phyloP scores from a whole-genome alignment of 2,797 vertebrate genomes.

The Myripristis jacobus region DNA sequence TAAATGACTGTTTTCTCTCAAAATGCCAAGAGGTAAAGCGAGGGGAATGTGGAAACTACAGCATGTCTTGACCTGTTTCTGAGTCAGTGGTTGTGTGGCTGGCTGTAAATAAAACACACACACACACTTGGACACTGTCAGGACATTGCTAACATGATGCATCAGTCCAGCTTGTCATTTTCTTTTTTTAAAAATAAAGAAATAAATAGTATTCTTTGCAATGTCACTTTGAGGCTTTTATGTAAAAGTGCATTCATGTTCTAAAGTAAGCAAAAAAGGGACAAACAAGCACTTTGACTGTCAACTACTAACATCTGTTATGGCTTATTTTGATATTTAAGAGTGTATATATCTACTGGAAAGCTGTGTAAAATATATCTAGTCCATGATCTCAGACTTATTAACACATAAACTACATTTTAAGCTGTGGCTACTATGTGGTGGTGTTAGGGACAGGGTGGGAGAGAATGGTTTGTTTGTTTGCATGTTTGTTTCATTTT shows the following conservation, averaged over 20 bases:
- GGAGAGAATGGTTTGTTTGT: too few relatives aligned
- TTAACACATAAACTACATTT: too few relatives aligned
- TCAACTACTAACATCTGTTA: background rate
- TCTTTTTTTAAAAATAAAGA: too few relatives aligned
- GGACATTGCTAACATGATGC: background rate
- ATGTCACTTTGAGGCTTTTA: background rate
- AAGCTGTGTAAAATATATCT: too few relatives aligned
- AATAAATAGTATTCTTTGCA: background rate
- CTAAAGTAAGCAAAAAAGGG: background rate
- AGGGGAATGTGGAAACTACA: background rate
- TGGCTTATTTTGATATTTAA: too few relatives aligned
- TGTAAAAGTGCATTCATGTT: background rate
- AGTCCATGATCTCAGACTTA: too few relatives aligned
- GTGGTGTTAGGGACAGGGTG: too few relatives aligned
- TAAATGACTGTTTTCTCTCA: conserved; percentile 69
- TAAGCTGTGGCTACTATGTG: too few relatives aligned
- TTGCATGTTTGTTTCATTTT: too few relatives aligned
- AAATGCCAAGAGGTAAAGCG: conserved; percentile 41
- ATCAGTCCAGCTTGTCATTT: too few relatives aligned
- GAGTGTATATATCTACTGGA: too few relatives aligned
- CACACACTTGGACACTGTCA: background rate
- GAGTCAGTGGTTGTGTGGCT: conserved; percentile 1
- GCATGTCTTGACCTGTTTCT: background rate
- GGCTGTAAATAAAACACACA: conserved; percentile 27
- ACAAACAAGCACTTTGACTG: background rate